These are phyloP conservation scores for Gadopsis bispinosus DNA, from an alignment of 2,797 vertebrate genomes.

Conservation along the genomic window DNA sequence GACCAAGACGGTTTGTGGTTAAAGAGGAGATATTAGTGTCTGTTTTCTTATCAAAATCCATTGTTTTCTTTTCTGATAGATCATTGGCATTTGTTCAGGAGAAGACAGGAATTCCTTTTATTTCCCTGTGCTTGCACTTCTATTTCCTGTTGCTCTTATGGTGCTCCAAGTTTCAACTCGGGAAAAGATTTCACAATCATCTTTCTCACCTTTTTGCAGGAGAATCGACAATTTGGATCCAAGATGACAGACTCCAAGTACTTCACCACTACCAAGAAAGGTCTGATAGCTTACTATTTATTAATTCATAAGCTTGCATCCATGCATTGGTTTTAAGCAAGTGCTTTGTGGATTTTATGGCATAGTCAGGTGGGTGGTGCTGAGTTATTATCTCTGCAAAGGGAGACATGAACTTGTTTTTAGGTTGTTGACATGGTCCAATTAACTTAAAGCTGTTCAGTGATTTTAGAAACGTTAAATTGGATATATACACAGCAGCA, in stretches of 20 bases:
- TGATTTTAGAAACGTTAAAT: background rate
- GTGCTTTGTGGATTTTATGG: constrained; percentile 10
- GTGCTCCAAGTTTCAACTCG: constrained; percentile 48
- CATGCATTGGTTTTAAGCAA: background rate
- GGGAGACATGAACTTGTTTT: background rate
- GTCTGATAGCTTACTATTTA: constrained; percentile 73
- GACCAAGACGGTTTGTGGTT: constrained; percentile 36
- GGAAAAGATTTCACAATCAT: constrained; percentile 32
- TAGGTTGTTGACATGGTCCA: background rate
- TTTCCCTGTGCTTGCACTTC: constrained; percentile 77
- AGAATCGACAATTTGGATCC: constrained; percentile 88
- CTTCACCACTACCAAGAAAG: constrained; percentile 99
- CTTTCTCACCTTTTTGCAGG: constrained; percentile 74
- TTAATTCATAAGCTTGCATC: background rate
- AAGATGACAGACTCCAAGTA: constrained; percentile 99
- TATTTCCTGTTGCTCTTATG: constrained; percentile 72
- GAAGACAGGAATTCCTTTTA: constrained; percentile 76
- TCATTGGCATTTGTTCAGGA: constrained; percentile 44
- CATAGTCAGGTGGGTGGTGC: background rate
- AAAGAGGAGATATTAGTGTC: constrained; percentile 16
- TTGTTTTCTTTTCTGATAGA: constrained; percentile 62
- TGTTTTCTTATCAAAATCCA: constrained; percentile 45
- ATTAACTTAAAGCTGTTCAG: background rate
- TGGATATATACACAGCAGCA: background rate
- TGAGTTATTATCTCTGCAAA: background rate